Conservation (phyloP, 2,113 vertebrate genomes). For the Tympanuchus pallidicinctus region DNA sequence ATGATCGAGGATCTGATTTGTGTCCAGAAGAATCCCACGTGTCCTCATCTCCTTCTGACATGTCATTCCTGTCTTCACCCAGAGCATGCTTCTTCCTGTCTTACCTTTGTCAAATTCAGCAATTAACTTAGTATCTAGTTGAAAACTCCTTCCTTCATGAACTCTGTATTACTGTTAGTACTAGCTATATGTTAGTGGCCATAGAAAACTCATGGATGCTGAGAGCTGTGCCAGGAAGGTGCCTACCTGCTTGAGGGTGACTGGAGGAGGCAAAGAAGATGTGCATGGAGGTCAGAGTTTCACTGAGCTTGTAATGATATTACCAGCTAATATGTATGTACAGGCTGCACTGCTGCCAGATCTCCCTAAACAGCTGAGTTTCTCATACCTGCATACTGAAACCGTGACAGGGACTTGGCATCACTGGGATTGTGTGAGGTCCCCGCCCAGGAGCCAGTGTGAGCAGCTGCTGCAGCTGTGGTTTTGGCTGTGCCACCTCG, state of each 20-base stretch:
- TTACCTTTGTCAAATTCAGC: not conserved
- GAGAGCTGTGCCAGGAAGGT: not conserved
- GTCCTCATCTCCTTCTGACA: not conserved
- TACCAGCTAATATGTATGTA: not conserved
- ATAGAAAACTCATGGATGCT: not conserved
- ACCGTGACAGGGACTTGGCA: accelerated
- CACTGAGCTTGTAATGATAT: not conserved
- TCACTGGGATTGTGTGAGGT: accelerated
- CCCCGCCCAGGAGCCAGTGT: not conserved
- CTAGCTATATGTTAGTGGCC: not conserved
- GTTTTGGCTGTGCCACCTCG: not conserved
- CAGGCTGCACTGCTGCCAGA: not conserved
- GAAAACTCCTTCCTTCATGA: not conserved
- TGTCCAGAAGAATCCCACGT: not conserved
- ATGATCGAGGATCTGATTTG: not conserved
- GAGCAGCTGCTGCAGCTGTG: not conserved
- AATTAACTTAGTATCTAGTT: not conserved
- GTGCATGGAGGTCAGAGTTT: not conserved
- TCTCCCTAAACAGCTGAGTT: not conserved
- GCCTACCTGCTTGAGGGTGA: not conserved
- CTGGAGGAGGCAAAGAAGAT: not conserved
- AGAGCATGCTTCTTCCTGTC: not conserved
- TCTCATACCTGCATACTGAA: not conserved
- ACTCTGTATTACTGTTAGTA: not conserved
- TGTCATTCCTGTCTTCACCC: not conserved